Evolutionary conservation across 1,140 invertebrate species (phyloP).

Genomic region (Panonychus citri): DNA sequence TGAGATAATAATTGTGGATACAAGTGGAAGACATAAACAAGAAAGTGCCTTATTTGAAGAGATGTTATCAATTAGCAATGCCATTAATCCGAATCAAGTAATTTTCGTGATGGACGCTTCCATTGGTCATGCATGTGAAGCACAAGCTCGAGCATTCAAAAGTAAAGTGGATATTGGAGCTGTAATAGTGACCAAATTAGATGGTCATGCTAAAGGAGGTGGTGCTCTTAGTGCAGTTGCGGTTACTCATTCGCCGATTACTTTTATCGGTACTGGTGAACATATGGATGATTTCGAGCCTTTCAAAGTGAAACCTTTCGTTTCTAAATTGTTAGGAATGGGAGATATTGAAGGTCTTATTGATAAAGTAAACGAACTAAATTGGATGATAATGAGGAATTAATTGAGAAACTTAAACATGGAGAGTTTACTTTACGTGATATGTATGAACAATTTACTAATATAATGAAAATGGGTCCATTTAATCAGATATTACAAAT

Average conservation of each 20-base stretch:
- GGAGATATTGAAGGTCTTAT: constrained; percentile 99
- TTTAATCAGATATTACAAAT: constrained; percentile 99
- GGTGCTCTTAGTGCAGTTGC: constrained; percentile 95
- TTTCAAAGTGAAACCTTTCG: constrained; percentile 98
- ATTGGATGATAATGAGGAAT: constrained; percentile 94
- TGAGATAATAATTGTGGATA: constrained; percentile 99
- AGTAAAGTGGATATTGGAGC: constrained; percentile 97
- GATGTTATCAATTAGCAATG: constrained; percentile 98
- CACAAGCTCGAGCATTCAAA: constrained; percentile 83
- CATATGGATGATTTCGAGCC: constrained; percentile 98
- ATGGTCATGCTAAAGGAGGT: constrained; percentile 98
- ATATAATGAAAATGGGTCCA: constrained; percentile 99
- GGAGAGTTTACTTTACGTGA: constrained; percentile 93
- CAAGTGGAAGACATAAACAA: constrained; percentile 95
- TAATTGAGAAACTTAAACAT: constrained; percentile 96
- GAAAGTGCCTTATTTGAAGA: constrained; percentile 98
- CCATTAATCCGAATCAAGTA: constrained; percentile 81
- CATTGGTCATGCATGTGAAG: constrained; percentile 97
- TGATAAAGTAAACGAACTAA: constrained; percentile 89
- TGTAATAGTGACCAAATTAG: constrained; percentile 96
- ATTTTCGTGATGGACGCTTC: constrained; percentile 99
- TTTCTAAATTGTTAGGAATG: constrained; percentile 97
- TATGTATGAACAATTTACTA: constrained; percentile 99
- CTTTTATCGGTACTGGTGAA: constrained; percentile 98
- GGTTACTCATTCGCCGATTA: constrained; percentile 94